Conservation (phyloP, 2,113 vertebrate species). For the Chrysemys picta region DNA sequence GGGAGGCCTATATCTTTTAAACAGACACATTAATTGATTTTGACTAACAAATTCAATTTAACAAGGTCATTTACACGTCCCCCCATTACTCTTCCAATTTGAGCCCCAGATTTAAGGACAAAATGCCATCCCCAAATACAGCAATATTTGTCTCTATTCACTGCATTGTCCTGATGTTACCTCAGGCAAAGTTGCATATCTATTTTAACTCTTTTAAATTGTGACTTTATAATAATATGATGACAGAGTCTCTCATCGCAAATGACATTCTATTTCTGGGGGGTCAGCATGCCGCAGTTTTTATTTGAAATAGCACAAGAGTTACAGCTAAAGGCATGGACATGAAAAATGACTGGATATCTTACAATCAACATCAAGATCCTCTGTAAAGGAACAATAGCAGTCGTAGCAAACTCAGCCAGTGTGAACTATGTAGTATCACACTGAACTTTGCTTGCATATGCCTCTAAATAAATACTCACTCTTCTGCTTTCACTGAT, state of each 20-base stretch:
- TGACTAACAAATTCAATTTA: not conserved
- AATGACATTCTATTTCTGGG: constrained; percentile 32
- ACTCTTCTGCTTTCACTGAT: constrained; percentile 18
- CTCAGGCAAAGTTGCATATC: constrained; percentile 50
- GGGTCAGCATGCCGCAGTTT: not conserved
- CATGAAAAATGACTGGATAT: constrained; percentile 39
- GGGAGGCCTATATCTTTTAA: not conserved
- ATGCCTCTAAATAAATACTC: constrained; percentile 35
- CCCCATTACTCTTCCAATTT: not conserved
- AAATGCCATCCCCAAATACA: constrained; percentile 13
- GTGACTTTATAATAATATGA: not conserved
- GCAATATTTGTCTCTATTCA: constrained; percentile 48
- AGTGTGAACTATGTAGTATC: constrained; percentile 15
- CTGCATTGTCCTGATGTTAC: constrained; percentile 34
- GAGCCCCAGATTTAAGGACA: constrained; percentile 39
- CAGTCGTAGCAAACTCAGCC: not conserved
- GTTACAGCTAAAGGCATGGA: constrained; percentile 32
- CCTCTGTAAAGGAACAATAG: not conserved
- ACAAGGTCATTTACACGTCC: constrained; percentile 28
- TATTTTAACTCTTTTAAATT: constrained; percentile 60
- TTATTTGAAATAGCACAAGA: constrained; percentile 41
- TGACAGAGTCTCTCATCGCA: constrained; percentile 48
- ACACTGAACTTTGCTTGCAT: not conserved
- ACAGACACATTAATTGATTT: constrained; percentile 8
- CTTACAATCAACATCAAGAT: not conserved